phyloP scores from a whole-genome alignment of 2,888 invertebrate species.

The Eupelmus urozonus region DNA sequence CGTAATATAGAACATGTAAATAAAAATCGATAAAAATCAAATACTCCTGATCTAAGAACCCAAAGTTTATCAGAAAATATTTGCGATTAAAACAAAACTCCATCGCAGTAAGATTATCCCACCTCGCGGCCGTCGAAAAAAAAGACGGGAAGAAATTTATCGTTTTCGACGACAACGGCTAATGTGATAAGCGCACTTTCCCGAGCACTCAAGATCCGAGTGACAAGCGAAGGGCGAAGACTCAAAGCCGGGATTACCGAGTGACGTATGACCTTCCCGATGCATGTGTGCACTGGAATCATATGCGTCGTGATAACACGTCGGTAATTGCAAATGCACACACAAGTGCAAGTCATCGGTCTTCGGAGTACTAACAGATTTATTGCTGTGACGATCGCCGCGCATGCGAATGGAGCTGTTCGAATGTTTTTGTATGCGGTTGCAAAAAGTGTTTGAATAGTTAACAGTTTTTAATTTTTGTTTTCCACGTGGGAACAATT shows the following conservation, averaged over 20 bases:
- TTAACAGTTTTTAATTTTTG: no score
- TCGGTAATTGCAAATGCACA: background rate
- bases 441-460: no score
- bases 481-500: no score
- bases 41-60: no score
- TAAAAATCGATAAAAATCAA: no score
- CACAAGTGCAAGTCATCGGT: background rate
- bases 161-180: background rate
- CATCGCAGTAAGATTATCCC: background rate
- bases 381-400: no score
- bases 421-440: no score
- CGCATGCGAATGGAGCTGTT: no score
- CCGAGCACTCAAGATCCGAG: background rate
- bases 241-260: constrained; percentile 22
- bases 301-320: constrained; percentile 30
- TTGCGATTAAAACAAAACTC: no score
- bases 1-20: no score
- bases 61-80: no score
- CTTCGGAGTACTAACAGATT: no score
- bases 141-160: background rate
- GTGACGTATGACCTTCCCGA: constrained; percentile 8
- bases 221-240: constrained; percentile 22
- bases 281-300: background rate
- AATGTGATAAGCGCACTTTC: constrained; percentile 3
- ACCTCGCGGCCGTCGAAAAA: background rate